Conservation (phyloP, 2,113 vertebrate species). For the Pedionomus torquatus region DNA sequence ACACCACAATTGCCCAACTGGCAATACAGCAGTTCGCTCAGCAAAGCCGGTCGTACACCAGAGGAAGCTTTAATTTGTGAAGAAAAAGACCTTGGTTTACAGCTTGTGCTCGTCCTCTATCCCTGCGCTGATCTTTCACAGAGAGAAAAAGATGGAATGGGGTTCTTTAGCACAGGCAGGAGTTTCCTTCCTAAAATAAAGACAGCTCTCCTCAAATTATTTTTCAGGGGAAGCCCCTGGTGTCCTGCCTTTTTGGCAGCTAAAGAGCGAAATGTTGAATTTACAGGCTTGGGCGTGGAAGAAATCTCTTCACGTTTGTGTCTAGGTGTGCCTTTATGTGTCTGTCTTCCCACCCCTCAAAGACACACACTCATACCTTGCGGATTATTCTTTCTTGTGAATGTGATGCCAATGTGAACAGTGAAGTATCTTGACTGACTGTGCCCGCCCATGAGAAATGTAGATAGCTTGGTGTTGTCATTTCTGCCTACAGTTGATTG, state of each 20-base stretch:
- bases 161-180: neutral
- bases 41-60: neutral
- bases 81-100: neutral
- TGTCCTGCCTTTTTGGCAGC: constrained; percentile 52
- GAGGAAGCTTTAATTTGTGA: neutral
- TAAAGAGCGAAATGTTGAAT: constrained; percentile 39
- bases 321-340: constrained; percentile 28
- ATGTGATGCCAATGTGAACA: neutral
- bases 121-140: neutral
- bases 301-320: neutral
- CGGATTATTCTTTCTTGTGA: constrained; percentile 24
- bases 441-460: constrained; percentile 25
- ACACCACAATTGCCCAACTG: neutral
- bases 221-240: constrained; percentile 27
- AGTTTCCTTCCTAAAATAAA: constrained; percentile 47
- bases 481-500: constrained; percentile 27
- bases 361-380: neutral
- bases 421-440: constrained; percentile 18
- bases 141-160: neutral
- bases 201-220: neutral
- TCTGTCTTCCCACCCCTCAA: constrained; percentile 19
- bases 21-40: neutral
- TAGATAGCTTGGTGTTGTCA: constrained; percentile 2
- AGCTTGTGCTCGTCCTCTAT: neutral
- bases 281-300: constrained; percentile 20